phyloP scores from a whole-genome alignment of 2,113 vertebrate species.

The Gallinago media region DNA sequence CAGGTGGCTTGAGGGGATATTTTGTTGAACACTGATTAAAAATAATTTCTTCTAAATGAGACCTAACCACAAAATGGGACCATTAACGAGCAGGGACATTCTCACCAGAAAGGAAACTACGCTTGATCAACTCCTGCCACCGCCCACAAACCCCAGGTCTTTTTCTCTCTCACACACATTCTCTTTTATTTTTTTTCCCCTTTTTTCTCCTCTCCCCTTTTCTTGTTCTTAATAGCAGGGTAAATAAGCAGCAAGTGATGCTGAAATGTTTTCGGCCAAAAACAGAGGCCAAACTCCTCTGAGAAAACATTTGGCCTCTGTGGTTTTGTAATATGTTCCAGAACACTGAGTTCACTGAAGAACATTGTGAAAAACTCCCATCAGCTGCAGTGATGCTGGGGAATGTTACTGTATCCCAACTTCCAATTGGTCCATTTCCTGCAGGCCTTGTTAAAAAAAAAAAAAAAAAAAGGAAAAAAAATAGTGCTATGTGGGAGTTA shows the following conservation, averaged over 20 bases:
- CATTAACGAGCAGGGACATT: conserved; percentile 79
- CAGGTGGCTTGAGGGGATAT: conserved; percentile 83
- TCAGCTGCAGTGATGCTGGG: conserved; percentile 76
- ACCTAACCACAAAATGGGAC: conserved; percentile 85
- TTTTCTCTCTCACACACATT: neutral
- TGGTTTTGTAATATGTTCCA: conserved; percentile 88
- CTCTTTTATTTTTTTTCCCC: neutral
- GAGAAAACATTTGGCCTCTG: conserved; percentile 88
- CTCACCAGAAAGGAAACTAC: conserved; percentile 79
- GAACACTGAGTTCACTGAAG: conserved; percentile 82
- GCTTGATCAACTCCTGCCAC: conserved; percentile 70
- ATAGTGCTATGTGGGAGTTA: conserved; percentile 78
- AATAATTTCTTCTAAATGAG: conserved; percentile 90
- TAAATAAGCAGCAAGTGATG: conserved; percentile 82
- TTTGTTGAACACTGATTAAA: conserved; percentile 85
- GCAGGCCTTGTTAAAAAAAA: conserved; percentile 77
- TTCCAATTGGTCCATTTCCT: conserved; percentile 84
- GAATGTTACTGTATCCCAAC: conserved; percentile 83
- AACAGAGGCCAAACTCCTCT: conserved; percentile 83
- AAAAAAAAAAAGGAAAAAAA: conserved; percentile 1
- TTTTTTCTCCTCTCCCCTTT: conserved; percentile 46
- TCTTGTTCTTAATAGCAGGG: conserved; percentile 77
- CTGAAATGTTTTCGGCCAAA: conserved; percentile 83
- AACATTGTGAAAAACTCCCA: conserved; percentile 84
- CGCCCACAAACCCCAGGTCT: conserved; percentile 67